Base-by-base conservation (phyloP, 2,888 invertebrate genomes). In the Azorinus chamasolen region DNA sequence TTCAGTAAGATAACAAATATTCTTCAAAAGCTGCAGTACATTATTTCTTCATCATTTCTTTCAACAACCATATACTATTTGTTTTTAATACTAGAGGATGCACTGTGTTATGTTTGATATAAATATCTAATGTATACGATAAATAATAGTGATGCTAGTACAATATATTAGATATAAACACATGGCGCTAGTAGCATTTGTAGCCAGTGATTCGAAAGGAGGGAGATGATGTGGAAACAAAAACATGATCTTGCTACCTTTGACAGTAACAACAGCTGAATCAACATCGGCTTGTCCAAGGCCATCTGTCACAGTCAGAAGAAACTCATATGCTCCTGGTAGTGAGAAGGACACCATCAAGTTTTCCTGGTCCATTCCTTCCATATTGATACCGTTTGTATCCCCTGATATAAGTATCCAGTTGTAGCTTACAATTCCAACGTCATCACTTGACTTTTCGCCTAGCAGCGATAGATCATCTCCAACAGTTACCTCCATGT, bases 281-380 rank as follows among this genome's bases (percentile, higher is more conserved):
- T 76, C 76, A 4, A 14, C 46, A 25, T 76, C 76, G 0, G 51
- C 18, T 41, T 71, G 71, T 2, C 76, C 76, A 14, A 66, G 51
- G 5, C 24, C 66, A 45, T 76, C 76, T 55, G 18, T 25, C 2
- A 76, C 76, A n/a, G 66, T 57, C 2, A 76, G 55, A 14, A 22
- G 39, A 18, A 76, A 66, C 18, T 48, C 39, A 22, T 71, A 76
- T 16, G 16, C 2, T 24, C 76, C 76, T 20, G 27, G 43, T 5
- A 12, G 24, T 1, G 69, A 24, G 1, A 45, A 53, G 20, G 20
- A 14, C 24, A 61, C n/a, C 5, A 18, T 25, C 20, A 61, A 37
- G 27, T 46, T n/a, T 0, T 59, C 57, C 22, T 22, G 12, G 20
- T 66, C 37, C 4, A 2, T 5, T 0, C 55, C 54, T 0, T 24